Evolutionary conservation across 1,140 invertebrate species (phyloP), one percentile per base, ranked within the genome.

Genomic region (Nasonia longicornis): DNA sequence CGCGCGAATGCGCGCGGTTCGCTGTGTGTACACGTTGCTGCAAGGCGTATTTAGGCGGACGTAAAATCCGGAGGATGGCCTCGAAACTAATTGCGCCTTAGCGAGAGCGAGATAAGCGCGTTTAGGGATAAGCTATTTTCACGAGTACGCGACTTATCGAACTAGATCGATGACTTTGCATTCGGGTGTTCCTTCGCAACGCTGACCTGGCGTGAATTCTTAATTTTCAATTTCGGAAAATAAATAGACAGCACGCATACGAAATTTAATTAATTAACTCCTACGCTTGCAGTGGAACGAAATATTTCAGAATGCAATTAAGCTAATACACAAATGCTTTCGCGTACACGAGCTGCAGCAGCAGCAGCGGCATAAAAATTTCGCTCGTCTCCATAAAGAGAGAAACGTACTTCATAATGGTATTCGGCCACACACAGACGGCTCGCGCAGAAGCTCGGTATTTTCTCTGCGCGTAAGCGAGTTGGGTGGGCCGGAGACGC

Each of bases 31-130:
- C 4, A 12, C 10, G 22, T 8, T 77, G 80, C 71, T 63, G 67
- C 52, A 58, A 35, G 52, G 77, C 48, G 14, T 42, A 72, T 69
- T 81, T 81, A 81, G 42, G 52, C 31, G 48, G 7, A 72, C 22
- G 52, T 35, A 81, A 75, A 80, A 16, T 31, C 11, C 2, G 16
- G 20, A 58, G 16, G 52, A 48, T 48, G 45, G 12, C 45, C 14
- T 48, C 14, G 45, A 48, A 48, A 48, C 12, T 48, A 26, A 26
- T 26, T 48, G 14, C 38, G 7, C 38, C 45, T 48, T 2, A 48
- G 26, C 26, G 26, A 26, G 45, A 1, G 14, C 12, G 45, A 14
- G 45, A 48, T 48, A 3, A 2, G 10, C 45, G 14, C 14, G 12
- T 48, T 48, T 48, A 48, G 8, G 45, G 45, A 48, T 26, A 26